These are phyloP conservation scores for Peromyscus nudipes DNA, from an alignment of 2,797 vertebrate genomes.

Conservation along the genomic window DNA sequence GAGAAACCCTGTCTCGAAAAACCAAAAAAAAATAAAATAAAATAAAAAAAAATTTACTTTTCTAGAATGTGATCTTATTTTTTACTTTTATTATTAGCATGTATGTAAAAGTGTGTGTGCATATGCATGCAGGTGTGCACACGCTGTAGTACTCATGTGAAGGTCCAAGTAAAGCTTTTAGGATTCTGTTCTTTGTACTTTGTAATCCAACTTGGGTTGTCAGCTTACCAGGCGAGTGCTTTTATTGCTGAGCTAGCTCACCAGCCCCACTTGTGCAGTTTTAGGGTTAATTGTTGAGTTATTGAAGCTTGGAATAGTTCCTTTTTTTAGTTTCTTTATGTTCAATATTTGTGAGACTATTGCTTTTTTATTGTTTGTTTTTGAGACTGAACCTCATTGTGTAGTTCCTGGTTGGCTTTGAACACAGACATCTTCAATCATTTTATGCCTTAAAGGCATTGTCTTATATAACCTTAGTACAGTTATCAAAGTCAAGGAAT, in stretches of 20 bases:
- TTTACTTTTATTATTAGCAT: neutral
- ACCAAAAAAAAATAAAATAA: no score
- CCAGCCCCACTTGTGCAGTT: neutral
- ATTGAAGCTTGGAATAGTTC: neutral
- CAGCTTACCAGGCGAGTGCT: neutral
- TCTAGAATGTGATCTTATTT: slow-evolving; percentile 35
- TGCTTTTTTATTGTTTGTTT: neutral
- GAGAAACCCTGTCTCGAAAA: no score
- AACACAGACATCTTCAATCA: neutral
- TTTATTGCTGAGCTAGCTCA: neutral
- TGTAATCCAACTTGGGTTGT: neutral
- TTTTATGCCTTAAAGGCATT: neutral
- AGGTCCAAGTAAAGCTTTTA: neutral
- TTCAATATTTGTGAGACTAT: neutral
- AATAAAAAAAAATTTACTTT: neutral
- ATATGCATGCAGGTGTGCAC: neutral
- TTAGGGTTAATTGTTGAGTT: neutral
- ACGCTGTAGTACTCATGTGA: neutral
- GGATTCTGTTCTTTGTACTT: neutral
- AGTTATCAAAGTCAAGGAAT: neutral
- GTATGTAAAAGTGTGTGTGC: neutral
- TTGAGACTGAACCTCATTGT: neutral
- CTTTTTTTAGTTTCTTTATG: neutral
- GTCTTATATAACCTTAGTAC: neutral
- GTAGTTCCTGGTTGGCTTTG: neutral